A percentile compares a stretch with the other conserved stretches of the same genome.
Evolutionary conservation across 2,797 vertebrate species (phyloP).

Genomic region (Geotria australis): DNA sequence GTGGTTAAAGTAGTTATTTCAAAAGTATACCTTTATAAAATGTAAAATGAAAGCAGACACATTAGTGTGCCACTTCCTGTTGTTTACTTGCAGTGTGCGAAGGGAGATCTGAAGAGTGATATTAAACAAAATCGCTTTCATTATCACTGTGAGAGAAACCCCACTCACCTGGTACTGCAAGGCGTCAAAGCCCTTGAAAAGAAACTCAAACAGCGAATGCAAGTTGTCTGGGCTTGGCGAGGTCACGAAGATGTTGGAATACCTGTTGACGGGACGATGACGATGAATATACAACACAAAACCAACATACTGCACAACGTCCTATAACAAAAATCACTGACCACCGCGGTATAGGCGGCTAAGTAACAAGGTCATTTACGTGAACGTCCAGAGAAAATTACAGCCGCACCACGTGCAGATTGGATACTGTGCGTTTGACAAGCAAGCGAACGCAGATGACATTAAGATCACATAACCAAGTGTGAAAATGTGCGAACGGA

Average conservation of each 20-base stretch:
- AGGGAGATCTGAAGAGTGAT: no score
- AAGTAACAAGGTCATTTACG: not conserved
- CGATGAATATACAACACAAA: not conserved
- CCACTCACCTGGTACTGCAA: slow-evolving; percentile 60
- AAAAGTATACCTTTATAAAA: no score
- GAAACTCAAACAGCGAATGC: slow-evolving; percentile 81
- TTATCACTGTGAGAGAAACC: not conserved
- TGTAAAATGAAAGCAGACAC: no score
- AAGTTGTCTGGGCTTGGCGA: slow-evolving; percentile 94
- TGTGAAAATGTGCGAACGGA: no score
- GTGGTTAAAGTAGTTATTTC: no score
- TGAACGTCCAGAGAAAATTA: not conserved
- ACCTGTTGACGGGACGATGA: slow-evolving; percentile 16
- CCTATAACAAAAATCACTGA: not conserved
- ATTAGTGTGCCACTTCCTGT: no score
- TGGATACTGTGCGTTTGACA: no score
- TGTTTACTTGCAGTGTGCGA: no score
- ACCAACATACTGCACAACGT: not conserved
- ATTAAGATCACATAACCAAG: no score
- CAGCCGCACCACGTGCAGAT: not conserved
- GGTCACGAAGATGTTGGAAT: slow-evolving; percentile 90
- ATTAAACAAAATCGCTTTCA: no score
- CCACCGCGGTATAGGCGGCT: not conserved
- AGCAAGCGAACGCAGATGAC: no score
- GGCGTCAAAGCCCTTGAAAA: slow-evolving; percentile 87